These are phyloP conservation scores for Grantiella picta DNA, from an alignment of 2,113 vertebrate genomes.

Conservation along the genomic window DNA sequence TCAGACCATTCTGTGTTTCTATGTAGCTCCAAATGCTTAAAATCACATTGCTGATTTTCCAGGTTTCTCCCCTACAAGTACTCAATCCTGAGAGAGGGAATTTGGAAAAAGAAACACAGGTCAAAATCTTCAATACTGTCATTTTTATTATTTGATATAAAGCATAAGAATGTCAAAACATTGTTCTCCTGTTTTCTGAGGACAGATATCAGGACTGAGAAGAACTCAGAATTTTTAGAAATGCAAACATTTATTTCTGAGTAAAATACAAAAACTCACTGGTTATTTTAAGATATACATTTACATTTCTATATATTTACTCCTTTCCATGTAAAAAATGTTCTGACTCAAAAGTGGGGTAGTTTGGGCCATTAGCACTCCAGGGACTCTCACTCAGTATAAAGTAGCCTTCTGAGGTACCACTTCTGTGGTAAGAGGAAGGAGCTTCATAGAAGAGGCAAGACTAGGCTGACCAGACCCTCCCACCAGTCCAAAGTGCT, in stretches of 20 bases:
- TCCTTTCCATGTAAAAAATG: not conserved
- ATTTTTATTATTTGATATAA: not conserved
- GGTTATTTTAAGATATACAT: rapidly evolving
- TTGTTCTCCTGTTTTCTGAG: not conserved
- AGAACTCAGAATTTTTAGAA: not conserved
- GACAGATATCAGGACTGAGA: not conserved
- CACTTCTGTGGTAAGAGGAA: not conserved
- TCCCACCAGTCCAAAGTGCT: not conserved
- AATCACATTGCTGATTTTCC: not conserved
- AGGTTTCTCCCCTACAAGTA: not conserved
- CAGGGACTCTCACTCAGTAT: not conserved
- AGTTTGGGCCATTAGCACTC: not conserved
- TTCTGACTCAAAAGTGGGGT: not conserved
- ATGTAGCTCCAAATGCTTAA: not conserved
- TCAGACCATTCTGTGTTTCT: not conserved
- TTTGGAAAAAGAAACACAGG: not conserved
- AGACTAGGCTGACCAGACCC: not conserved
- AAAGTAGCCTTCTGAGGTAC: not conserved
- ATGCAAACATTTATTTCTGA: not conserved
- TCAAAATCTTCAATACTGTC: not conserved
- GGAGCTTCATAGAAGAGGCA: not conserved
- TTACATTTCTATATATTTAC: not conserved
- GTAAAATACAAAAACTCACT: not conserved
- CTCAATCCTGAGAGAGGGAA: not conserved
- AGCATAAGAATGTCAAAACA: not conserved